Evolutionary conservation across 53 echinoderm and acorn worm genomes (phyloP), one percentile per base, ranked within the genome.

Genomic region (Holothuria scabra): DNA sequence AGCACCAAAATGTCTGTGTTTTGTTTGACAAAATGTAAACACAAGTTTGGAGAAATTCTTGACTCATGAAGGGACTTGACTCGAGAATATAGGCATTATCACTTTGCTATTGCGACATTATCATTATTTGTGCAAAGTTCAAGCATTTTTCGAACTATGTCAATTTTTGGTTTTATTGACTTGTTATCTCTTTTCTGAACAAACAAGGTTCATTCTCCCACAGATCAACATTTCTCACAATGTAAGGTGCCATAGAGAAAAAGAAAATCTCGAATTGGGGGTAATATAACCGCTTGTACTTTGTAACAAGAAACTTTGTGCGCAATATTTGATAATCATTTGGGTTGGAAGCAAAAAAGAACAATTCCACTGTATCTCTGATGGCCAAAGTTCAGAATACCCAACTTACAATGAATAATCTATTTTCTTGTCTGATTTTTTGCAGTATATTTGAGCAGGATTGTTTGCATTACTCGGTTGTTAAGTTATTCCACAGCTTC

Each of bases 121-220:
- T 72, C 72, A 72, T 72, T 48, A 72, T 72, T 72, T 72, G 72
- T 72, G 72, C 72, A 72, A 72, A 72, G 72, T 72, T 72, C 72
- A 72, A 72, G 72, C 72, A 72, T 72, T 72, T 72, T 72, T 24
- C 20, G 72, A 46, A 72, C 72, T 41, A 72, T 72, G 44, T 72
- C 44, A 72, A 72, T 72, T 72, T 41, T 72, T 44, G 72, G 72
- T 33, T 72, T 72, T 72, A 72, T 72, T 72, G 72, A 72, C 72
- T 72, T 48, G 72, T 72, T 72, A 72, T 72, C 72, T 72, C 8
- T 48, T 26, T 44, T 72, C 72, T 44, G 22, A 72, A 38, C 48
- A 72, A 72, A 72, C 18, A 72, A 20, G 72, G 44, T 72, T 44
- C 25, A 46, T 72, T 72, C 46, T 44, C 46, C 23, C 44, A 26